Base-by-base conservation (phyloP, 2,888 invertebrate species). In the Cecidostiba fungosa region DNA sequence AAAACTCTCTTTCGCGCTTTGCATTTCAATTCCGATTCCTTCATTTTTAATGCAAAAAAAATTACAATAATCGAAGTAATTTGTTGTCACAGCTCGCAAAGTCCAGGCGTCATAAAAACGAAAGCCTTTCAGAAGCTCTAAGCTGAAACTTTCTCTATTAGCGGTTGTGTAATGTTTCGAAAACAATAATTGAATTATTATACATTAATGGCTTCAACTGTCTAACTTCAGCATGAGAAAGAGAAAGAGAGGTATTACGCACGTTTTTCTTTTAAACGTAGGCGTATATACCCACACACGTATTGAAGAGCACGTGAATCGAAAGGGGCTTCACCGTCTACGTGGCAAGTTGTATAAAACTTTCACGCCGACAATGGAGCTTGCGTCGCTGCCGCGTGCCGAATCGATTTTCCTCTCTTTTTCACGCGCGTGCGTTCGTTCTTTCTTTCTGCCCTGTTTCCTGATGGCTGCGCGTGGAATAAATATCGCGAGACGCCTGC, bases 331-430 rank as follows among this genome's bases (percentile, higher is more conserved):
- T 72, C 72, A 23, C n/a, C 43, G 32, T 76, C 76, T 59, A 76
- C 59, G 76, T 76, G 74, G 74, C 50, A 19, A 50, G 47, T 70
- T 36, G 36, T 36, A 70, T 70, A 70, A 76, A 59, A 59, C 59
- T 76, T 76, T 54, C 76, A 54, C 59, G 76, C 76, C 4, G 8
- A 39, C 72, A 39, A 72, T 14, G 39, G 72, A 36, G 72, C n/a
- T 39, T n/a, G 23, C 39, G n/a, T 2, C 23, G 36, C 70, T 32
- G 16, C 59, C 54, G 23, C 10, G 5, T 32, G 32, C 5, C 59
- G 59, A 14, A 77, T 83, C 77, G 72, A 83, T 83, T 54, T 77
- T 59, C 47, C n/a, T 70, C 43, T 77, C 26, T 43, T 70, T 59
- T 83, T 6, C 50, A 59, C 62, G 23, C 39, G n/a, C 50, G 47